Evolutionary conservation across 2,797 vertebrate genomes (phyloP).

Genomic region (Halcyon badia): DNA sequence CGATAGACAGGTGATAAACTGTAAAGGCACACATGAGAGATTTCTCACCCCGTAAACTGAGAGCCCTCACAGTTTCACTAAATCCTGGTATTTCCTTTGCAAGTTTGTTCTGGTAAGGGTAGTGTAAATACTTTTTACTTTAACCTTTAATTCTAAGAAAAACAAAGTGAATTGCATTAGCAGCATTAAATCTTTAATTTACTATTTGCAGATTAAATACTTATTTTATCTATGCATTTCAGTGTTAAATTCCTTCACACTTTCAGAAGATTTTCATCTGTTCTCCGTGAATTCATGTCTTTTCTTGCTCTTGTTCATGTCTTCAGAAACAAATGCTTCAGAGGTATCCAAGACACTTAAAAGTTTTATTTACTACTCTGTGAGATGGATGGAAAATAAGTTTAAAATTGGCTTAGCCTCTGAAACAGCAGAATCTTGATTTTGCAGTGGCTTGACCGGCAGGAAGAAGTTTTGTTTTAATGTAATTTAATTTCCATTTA

Average conservation of each 20-base stretch:
- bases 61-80: not conserved
- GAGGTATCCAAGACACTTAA: not conserved
- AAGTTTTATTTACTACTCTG: slow-evolving; percentile 43
- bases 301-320: not conserved
- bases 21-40: not conserved
- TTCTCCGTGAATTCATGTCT: not conserved
- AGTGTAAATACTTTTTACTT: not conserved
- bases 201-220: not conserved
- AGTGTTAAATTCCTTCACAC: not conserved
- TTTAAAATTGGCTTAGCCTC: slow-evolving; percentile 37
- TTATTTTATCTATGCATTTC: not conserved
- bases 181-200: not conserved
- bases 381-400: slow-evolving; percentile 33
- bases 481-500: slow-evolving; percentile 73
- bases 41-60: not conserved
- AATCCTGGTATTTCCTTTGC: not conserved
- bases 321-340: slow-evolving; percentile 6
- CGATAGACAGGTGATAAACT: not conserved
- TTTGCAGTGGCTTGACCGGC: slow-evolving; percentile 31
- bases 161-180: not conserved
- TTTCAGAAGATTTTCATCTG: not conserved
- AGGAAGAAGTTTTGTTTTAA: slow-evolving; percentile 75
- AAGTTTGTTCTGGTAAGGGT: not conserved
- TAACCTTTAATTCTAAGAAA: slow-evolving; percentile 1
- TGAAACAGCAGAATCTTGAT: slow-evolving; percentile 53